Percentiles rank a stretch among this genome's conserved stretches.
These are phyloP conservation scores for Sinotaia quadrata DNA, from an alignment of 2,888 invertebrate genomes.

Conservation along the genomic window DNA sequence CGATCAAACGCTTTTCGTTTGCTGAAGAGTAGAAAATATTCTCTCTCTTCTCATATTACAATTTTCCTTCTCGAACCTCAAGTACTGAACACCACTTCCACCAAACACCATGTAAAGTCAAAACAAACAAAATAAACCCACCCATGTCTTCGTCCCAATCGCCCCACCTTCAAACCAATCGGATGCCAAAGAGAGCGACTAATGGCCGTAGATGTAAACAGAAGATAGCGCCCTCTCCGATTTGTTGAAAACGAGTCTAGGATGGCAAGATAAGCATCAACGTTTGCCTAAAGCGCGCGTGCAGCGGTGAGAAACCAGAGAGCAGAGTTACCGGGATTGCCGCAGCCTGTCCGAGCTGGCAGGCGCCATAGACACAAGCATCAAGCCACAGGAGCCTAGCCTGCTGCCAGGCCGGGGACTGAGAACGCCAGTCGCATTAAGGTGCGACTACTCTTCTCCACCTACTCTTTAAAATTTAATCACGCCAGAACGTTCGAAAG, in stretches of 20 bases:
- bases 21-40: too few species aligned
- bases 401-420: too few species aligned
- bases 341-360: not conserved
- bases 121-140: not conserved
- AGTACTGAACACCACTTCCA: too few species aligned
- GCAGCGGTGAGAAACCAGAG: conserved; percentile 8
- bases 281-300: conserved; percentile 11
- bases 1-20: too few species aligned
- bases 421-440: too few species aligned
- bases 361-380: conserved; percentile 2
- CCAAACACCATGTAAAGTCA: too few species aligned
- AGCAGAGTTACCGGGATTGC: not conserved
- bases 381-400: not conserved
- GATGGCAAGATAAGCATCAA: conserved; percentile 5
- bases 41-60: too few species aligned
- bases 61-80: too few species aligned
- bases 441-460: too few species aligned
- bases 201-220: conserved; percentile 18
- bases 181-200: not conserved
- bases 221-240: conserved; percentile 12
- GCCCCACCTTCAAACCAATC: not conserved
- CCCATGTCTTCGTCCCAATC: not conserved
- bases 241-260: conserved; percentile 15
- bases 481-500: conserved; percentile 21
- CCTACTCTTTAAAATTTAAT: too few species aligned